Conservation (phyloP, 2,113 vertebrate genomes). For the Lathamus discolor region DNA sequence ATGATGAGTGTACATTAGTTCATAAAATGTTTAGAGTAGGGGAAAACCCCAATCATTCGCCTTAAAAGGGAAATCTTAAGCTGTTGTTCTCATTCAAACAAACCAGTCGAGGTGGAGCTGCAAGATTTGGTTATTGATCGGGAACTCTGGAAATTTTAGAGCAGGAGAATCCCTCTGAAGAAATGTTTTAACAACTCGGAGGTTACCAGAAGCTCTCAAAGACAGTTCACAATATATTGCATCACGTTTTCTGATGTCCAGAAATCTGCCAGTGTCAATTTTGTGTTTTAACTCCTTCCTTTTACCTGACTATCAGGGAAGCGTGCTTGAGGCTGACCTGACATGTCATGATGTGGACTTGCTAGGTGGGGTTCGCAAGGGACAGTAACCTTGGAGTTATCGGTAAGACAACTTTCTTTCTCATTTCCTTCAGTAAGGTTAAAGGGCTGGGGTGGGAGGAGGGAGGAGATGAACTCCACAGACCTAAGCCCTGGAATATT, state of each 20-base stretch:
- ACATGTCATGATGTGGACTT: constrained; percentile 87
- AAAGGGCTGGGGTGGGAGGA: constrained; percentile 67
- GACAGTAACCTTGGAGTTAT: constrained; percentile 82
- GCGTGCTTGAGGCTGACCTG: constrained; percentile 87
- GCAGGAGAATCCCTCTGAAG: constrained; percentile 41
- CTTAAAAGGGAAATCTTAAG: constrained; percentile 20
- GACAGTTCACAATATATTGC: constrained; percentile 64
- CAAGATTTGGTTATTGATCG: neutral
- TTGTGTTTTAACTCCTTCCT: constrained; percentile 91
- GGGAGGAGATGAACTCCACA: constrained; percentile 23
- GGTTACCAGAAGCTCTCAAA: constrained; percentile 84
- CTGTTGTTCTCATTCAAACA: constrained; percentile 9
- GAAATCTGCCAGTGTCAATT: constrained; percentile 78
- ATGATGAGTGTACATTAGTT: neutral
- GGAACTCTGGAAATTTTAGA: constrained; percentile 41
- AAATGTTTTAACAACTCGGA: constrained; percentile 50
- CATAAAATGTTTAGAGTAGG: neutral
- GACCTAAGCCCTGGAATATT: neutral
- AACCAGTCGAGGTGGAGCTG: neutral
- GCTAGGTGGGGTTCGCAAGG: constrained; percentile 85
- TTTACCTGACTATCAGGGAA: constrained; percentile 97
- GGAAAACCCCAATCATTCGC: neutral
- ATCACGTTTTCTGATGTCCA: constrained; percentile 79
- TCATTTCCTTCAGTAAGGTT: constrained; percentile 67
- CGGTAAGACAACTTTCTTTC: constrained; percentile 88